Evolutionary conservation across 2,797 vertebrate genomes (phyloP).

Genomic region (Scomberomorus guttatus): DNA sequence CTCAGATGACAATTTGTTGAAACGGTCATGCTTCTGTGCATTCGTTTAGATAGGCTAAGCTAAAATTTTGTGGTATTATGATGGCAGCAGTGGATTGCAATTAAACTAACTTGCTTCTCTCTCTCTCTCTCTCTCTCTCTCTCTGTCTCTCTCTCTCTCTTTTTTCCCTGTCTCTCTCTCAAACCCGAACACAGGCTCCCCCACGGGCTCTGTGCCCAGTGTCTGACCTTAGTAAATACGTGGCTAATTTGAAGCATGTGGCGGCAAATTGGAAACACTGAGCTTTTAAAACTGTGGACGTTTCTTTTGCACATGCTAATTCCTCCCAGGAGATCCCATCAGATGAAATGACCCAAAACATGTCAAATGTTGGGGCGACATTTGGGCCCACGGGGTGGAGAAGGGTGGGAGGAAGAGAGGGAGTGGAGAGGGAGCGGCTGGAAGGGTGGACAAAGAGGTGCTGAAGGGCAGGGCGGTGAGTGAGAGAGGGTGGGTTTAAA

Average conservation of each 20-base stretch:
- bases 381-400: constrained; percentile 51
- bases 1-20: constrained; percentile 38
- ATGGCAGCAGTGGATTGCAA: constrained; percentile 48
- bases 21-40: constrained; percentile 48
- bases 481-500: constrained; percentile 58
- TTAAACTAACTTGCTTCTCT: constrained; percentile 53
- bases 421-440: background rate
- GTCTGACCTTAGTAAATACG: constrained; percentile 92
- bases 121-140: background rate
- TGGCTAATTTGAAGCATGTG: constrained; percentile 95
- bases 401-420: background rate
- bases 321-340: constrained; percentile 90
- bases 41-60: constrained; percentile 47
- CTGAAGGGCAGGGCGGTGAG: constrained; percentile 53
- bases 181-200: constrained; percentile 73
- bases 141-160: constrained; percentile 9
- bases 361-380: constrained; percentile 76
- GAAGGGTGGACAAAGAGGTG: constrained; percentile 51
- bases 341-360: constrained; percentile 83
- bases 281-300: constrained; percentile 90
- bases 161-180: constrained; percentile 21
- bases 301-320: constrained; percentile 92
- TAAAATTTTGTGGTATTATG: constrained; percentile 43
- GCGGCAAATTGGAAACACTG: constrained; percentile 92
- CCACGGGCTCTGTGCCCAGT: constrained; percentile 87